phyloP scores from a whole-genome alignment of 2,888 invertebrate genomes.

The Chrysolina oricalcia region DNA sequence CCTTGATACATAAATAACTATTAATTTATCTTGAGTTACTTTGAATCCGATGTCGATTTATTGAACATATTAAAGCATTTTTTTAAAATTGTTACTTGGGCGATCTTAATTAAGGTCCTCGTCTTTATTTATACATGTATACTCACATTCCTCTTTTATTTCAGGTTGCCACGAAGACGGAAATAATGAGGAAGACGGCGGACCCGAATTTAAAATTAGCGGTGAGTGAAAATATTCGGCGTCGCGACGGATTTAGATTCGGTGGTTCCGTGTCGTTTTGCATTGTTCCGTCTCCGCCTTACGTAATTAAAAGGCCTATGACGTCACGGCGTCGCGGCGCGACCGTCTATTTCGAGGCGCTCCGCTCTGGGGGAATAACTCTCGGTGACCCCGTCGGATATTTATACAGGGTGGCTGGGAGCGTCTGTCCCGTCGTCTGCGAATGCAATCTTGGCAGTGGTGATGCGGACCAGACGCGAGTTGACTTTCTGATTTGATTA shows the following conservation, averaged over 20 bases:
- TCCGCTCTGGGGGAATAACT: constrained; percentile 67
- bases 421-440: background rate
- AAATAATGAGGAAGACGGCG: constrained; percentile 51
- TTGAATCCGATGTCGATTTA: no score
- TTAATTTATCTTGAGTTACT: no score
- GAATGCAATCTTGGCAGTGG: constrained; percentile 3
- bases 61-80: no score
- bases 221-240: constrained; percentile 55
- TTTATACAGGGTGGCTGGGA: constrained; percentile 23
- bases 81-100: no score
- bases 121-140: no score
- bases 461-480: background rate
- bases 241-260: constrained; percentile 56
- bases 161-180: constrained; percentile 36
- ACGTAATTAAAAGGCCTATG: constrained; percentile 65
- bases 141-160: constrained; percentile 22
- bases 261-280: constrained; percentile 57
- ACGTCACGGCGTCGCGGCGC: constrained; percentile 67
- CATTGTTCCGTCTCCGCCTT: constrained; percentile 60
- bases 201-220: constrained; percentile 49
- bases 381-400: constrained; percentile 63
- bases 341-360: constrained; percentile 66
- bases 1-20: no score
- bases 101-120: no score
- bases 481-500: background rate